A percentile compares a stretch with the other conserved stretches of the same genome.
phyloP scores from a whole-genome alignment of 2,113 vertebrate genomes.

The Callocephalon fimbriatum region DNA sequence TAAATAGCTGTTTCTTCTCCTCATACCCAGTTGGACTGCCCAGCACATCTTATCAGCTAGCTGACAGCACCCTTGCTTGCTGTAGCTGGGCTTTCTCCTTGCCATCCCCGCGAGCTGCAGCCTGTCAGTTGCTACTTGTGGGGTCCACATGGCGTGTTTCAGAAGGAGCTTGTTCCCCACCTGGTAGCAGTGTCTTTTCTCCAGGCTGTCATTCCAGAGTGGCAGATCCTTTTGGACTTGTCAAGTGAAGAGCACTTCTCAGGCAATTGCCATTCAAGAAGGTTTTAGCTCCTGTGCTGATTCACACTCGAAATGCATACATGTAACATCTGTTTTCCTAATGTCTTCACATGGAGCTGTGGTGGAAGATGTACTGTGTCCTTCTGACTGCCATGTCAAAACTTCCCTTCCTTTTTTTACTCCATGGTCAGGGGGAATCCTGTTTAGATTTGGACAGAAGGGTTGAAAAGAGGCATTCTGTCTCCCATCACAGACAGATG shows the following conservation, averaged over 20 bases:
- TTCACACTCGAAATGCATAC: not conserved
- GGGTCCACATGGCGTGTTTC: rapidly evolving
- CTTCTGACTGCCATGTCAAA: not conserved
- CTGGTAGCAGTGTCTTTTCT: not conserved
- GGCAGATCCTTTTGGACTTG: not conserved
- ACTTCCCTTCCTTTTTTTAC: not conserved
- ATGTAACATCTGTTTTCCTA: not conserved
- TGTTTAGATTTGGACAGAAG: not conserved
- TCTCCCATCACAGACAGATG: rapidly evolving
- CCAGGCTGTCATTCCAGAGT: not conserved
- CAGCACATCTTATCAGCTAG: not conserved
- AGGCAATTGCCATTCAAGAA: not conserved
- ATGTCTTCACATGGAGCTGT: rapidly evolving
- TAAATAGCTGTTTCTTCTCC: not conserved
- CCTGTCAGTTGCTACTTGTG: not conserved
- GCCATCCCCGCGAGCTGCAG: not conserved
- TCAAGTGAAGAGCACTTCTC: not conserved
- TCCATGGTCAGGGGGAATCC: not conserved
- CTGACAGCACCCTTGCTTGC: not conserved
- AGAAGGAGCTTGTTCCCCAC: not conserved
- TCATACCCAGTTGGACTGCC: not conserved
- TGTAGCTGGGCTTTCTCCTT: not conserved
- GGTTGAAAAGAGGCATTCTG: not conserved
- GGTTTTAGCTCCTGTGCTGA: not conserved
- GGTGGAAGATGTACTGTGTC: not conserved